Conservation (phyloP, 2,113 vertebrate genomes). For the Eolophus roseicapilla region DNA sequence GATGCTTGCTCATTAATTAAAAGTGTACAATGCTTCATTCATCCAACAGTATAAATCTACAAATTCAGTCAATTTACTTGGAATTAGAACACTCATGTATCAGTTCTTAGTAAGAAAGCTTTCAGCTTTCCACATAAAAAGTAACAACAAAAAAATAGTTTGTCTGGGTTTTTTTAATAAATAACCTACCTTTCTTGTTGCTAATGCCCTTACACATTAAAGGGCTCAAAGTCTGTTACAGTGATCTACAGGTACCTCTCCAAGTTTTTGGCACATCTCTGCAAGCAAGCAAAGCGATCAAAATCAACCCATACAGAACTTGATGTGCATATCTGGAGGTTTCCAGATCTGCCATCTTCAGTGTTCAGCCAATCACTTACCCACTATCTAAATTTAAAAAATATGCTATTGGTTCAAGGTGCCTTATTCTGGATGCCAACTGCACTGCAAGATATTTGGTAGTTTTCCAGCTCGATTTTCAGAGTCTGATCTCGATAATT, state of each 20-base stretch:
- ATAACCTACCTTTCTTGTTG: background rate
- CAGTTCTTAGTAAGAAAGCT: background rate
- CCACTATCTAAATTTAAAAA: slow-evolving; percentile 35
- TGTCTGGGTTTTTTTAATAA: background rate
- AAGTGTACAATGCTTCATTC: slow-evolving; percentile 43
- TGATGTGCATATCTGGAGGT: slow-evolving; percentile 12
- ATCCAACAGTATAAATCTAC: slow-evolving; percentile 29
- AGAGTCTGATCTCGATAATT: background rate
- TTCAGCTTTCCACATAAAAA: background rate
- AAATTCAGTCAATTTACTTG: slow-evolving; percentile 36
- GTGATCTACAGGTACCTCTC: background rate
- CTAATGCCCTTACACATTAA: background rate
- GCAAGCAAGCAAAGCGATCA: background rate
- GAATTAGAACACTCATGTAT: background rate
- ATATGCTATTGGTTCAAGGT: slow-evolving; percentile 30
- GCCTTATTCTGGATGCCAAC: background rate
- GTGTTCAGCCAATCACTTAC: slow-evolving; percentile 47
- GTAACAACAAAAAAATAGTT: background rate
- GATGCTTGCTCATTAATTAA: slow-evolving; percentile 31
- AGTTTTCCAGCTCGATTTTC: background rate
- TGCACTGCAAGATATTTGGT: background rate
- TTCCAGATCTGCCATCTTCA: slow-evolving; percentile 45
- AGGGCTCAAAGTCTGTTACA: background rate
- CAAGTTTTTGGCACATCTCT: background rate
- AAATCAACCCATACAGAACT: background rate